Conservation (phyloP, 2,797 vertebrate genomes). For the Sphaeramia orbicularis region DNA sequence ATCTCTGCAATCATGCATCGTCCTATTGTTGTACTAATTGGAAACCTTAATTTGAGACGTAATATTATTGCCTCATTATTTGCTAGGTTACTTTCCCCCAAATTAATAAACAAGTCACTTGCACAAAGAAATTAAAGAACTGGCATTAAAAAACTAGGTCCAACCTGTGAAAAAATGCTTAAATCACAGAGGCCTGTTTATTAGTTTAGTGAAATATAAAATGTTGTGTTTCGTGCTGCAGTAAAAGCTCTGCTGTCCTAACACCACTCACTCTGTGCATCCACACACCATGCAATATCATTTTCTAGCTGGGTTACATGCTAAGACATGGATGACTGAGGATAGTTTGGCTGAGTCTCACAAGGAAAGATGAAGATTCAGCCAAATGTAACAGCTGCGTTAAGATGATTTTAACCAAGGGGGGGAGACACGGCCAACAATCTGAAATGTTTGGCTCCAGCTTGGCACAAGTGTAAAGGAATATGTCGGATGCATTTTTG, state of each 20-base stretch:
- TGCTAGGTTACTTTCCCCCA: constrained; percentile 51
- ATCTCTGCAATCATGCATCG: constrained; percentile 75
- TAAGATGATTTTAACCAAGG: constrained; percentile 54
- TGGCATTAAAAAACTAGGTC: constrained; percentile 17
- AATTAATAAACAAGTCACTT: constrained; percentile 63
- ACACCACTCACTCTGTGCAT: neutral
- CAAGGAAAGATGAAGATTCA: constrained; percentile 47
- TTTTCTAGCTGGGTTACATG: constrained; percentile 22
- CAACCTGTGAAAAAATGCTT: constrained; percentile 6
- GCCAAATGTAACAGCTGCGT: constrained; percentile 74
- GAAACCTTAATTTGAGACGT: constrained; percentile 76
- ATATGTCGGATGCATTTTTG: constrained; percentile 38
- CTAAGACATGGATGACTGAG: constrained; percentile 16
- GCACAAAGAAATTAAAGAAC: constrained; percentile 27
- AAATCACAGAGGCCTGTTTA: constrained; percentile 3
- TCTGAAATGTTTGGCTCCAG: constrained; percentile 49
- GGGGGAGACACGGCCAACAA: constrained; percentile 31
- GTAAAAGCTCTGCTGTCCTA: neutral
- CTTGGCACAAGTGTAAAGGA: constrained; percentile 56
- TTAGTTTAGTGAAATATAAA: constrained; percentile 6
- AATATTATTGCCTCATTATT: constrained; percentile 74
- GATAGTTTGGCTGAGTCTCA: constrained; percentile 59
- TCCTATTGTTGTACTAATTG: constrained; percentile 77
- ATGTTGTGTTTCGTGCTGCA: neutral
- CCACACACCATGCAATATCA: constrained; percentile 20